Percentiles rank a stretch among this genome's conserved stretches.
phyloP scores from a whole-genome alignment of 2,113 vertebrate species.

The Nipponia nippon region DNA sequence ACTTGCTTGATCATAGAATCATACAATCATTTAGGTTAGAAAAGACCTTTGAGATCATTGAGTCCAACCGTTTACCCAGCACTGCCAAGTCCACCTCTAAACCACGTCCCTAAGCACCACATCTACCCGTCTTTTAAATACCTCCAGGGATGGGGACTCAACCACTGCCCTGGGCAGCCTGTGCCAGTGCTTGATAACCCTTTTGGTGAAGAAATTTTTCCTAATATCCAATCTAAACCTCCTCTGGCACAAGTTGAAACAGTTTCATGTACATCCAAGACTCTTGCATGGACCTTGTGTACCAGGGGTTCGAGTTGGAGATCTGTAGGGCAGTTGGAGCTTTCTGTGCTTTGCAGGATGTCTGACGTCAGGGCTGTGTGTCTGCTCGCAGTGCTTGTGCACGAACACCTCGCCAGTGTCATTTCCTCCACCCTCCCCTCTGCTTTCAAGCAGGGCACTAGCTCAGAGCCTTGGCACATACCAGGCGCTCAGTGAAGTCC shows the following conservation, averaged over 20 bases:
- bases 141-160: background rate
- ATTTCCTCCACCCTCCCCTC: background rate
- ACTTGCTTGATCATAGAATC: background rate
- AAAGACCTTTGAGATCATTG: background rate
- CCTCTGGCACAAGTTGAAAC: background rate
- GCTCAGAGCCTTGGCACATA: background rate
- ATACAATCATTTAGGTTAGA: background rate
- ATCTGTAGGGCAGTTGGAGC: background rate
- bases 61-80: background rate
- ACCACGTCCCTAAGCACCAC: background rate
- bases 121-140: background rate
- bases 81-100: background rate
- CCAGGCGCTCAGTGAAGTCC: background rate
- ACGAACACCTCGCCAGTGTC: accelerated
- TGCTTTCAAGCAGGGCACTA: background rate
- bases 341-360: background rate
- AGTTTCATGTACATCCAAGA: background rate
- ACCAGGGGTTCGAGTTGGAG: accelerated
- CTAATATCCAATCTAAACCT: background rate
- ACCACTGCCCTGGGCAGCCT: background rate
- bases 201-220: background rate
- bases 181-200: background rate
- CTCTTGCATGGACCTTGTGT: background rate
- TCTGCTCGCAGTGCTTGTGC: background rate
- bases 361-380: accelerated